A percentile compares a stretch with the other conserved stretches of the same genome.
phyloP scores from a whole-genome alignment of 2,797 vertebrate species.

The Tinamus major region DNA sequence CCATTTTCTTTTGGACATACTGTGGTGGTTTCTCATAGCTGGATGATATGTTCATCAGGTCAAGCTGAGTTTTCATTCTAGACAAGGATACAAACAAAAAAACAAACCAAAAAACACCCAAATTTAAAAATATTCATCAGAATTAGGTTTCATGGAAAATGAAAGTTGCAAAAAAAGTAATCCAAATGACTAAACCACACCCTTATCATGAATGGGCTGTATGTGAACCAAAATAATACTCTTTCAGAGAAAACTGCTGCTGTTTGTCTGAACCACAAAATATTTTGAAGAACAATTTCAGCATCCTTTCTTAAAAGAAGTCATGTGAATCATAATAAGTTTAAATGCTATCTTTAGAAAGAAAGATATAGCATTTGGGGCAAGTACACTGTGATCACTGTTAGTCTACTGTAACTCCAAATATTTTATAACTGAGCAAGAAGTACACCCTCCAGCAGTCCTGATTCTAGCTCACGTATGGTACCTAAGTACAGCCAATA shows the following conservation, averaged over 20 bases:
- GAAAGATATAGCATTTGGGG: not conserved
- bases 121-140: not conserved
- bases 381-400: not conserved
- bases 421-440: not conserved
- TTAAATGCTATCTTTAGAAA: not conserved
- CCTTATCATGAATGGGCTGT: not conserved
- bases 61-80: conserved; percentile 79
- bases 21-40: conserved; percentile 53
- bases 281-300: not conserved
- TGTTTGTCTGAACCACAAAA: not conserved
- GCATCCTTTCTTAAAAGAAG: not conserved
- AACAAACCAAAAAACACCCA: not conserved
- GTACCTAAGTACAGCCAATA: not conserved
- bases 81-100: not conserved
- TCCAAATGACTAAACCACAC: not conserved
- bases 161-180: not conserved
- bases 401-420: not conserved
- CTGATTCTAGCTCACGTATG: not conserved
- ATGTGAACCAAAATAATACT: not conserved
- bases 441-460: not conserved
- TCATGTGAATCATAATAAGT: not conserved
- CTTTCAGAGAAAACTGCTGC: not conserved
- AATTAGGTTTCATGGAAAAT: not conserved
- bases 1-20: conserved; percentile 50
- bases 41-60: conserved; percentile 71